These are phyloP conservation scores for Drosophila affinis DNA, from an alignment of 2,888 invertebrate species.

Conservation along the genomic window DNA sequence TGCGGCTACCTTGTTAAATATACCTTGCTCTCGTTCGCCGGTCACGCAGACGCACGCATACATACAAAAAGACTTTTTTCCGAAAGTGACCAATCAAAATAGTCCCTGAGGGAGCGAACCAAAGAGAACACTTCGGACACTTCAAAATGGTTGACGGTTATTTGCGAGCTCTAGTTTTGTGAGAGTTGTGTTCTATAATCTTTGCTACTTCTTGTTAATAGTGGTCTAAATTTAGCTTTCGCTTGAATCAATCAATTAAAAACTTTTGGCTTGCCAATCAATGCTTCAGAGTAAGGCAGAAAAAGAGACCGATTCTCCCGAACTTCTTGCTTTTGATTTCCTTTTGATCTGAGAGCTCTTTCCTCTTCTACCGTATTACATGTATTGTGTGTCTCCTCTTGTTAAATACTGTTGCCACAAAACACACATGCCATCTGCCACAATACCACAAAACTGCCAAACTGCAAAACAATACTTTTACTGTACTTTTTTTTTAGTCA, in stretches of 20 bases:
- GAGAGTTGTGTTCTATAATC: neutral
- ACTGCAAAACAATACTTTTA: slow-evolving; percentile 51
- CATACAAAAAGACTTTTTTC: too few species aligned
- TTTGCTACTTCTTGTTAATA: neutral
- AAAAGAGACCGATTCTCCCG: neutral
- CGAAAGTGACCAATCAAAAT: too few species aligned
- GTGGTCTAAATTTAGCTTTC: too few species aligned
- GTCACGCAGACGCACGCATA: too few species aligned
- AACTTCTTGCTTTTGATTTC: neutral
- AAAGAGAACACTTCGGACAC: too few species aligned
- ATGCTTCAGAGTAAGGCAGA: neutral
- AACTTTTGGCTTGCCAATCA: neutral
- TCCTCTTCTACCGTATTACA: neutral
- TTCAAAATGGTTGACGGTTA: too few species aligned
- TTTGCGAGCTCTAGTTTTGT: too few species aligned
- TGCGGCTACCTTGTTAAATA: too few species aligned
- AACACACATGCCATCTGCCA: neutral
- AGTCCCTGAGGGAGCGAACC: too few species aligned
- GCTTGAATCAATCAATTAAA: neutral
- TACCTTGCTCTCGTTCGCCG: too few species aligned
- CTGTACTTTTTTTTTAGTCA: slow-evolving; percentile 79
- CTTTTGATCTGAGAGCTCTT: neutral
- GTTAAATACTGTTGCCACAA: slow-evolving; percentile 3
- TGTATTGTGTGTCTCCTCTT: neutral
- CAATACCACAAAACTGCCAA: slow-evolving; percentile 1